Conservation (phyloP, 2,113 vertebrate species). For the Lophotis ruficrista region DNA sequence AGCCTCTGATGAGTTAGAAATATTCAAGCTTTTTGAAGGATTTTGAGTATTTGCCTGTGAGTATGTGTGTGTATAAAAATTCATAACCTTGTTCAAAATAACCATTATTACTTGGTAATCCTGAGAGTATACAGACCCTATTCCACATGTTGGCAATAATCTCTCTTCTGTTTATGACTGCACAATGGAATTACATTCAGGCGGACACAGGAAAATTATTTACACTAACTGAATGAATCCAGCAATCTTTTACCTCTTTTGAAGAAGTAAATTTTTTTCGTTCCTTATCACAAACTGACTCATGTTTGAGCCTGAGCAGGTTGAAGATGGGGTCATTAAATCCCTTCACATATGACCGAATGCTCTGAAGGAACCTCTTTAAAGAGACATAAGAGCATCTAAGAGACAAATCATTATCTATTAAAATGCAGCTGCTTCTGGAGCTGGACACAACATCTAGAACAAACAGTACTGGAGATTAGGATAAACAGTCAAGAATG, state of each 20-base stretch:
- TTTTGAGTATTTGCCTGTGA: neutral
- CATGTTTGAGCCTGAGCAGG: neutral
- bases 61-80: constrained; percentile 7
- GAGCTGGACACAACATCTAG: neutral
- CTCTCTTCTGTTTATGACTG: neutral
- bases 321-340: neutral
- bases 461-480: neutral
- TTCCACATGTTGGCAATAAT: neutral
- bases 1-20: constrained; percentile 20
- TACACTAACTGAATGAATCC: neutral
- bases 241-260: neutral
- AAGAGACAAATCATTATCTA: neutral
- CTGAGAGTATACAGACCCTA: neutral
- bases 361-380: neutral
- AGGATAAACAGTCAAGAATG: neutral
- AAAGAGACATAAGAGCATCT: neutral
- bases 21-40: constrained; percentile 8
- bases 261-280: neutral
- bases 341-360: neutral
- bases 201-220: neutral
- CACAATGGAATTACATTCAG: neutral
- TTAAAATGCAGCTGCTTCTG: neutral
- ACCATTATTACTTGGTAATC: neutral
- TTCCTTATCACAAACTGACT: neutral
- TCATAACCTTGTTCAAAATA: neutral